Conservation (phyloP, 2,888 invertebrate species). For the Thecophora atra region DNA sequence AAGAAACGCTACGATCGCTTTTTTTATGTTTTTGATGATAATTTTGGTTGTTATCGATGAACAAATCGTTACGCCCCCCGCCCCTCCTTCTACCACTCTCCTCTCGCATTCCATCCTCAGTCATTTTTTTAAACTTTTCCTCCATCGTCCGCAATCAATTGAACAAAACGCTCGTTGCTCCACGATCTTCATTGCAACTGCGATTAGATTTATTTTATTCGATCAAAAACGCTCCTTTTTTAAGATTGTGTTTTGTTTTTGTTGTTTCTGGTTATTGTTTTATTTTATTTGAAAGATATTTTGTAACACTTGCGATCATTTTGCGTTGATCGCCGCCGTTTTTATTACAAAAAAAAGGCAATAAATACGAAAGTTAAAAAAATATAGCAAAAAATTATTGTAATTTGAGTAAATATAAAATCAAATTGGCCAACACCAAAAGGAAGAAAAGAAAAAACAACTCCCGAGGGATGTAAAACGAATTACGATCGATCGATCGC, state of each 20-base stretch:
- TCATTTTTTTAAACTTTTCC: not conserved
- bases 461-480: slow-evolving; percentile 12
- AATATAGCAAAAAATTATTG: slow-evolving; percentile 36
- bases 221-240: not conserved
- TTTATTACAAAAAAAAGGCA: not conserved
- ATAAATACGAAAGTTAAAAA: too few relatives aligned
- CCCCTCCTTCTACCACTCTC: too few relatives aligned
- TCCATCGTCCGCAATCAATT: not conserved
- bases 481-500: not conserved
- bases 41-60: too few relatives aligned
- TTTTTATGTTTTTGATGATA: too few relatives aligned
- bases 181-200: not conserved
- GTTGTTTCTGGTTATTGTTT: not conserved
- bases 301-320: slow-evolving; percentile 45
- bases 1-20: too few relatives aligned
- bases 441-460: slow-evolving; percentile 16
- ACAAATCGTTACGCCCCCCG: too few relatives aligned
- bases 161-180: not conserved
- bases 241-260: not conserved
- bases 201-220: slow-evolving; percentile 5
- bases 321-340: slow-evolving; percentile 22
- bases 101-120: too few relatives aligned
- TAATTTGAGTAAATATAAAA: slow-evolving; percentile 40
- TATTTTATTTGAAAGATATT: slow-evolving; percentile 37
- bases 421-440: slow-evolving; percentile 16